Base-by-base conservation (phyloP, 2,113 vertebrate genomes). In the Lampris incognitus region DNA sequence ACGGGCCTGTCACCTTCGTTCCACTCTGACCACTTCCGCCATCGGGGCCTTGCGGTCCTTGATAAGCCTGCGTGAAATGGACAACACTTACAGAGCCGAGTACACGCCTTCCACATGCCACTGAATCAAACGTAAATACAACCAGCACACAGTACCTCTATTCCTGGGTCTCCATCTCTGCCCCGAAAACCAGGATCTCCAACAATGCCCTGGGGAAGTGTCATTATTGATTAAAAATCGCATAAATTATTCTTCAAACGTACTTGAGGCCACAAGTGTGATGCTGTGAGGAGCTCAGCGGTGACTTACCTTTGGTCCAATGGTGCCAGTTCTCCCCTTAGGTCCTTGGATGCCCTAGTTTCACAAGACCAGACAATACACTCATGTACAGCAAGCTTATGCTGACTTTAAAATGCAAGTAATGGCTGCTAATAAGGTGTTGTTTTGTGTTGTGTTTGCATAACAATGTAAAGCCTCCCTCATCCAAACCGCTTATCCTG, bases 181-280 rank as follows among this genome's bases (percentile, higher is more conserved):
- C 95, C 95, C 48, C 84, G 51, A 50, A 88, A 71, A 42, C 95
- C 95, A 1, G 92, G 93, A 86, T 96, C 94, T 72, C 95, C 94
- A 79, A 90, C 41, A 63, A 95, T 95, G 36, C 95, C 95, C 95
- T 95, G 59, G 4, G 0, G 62, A 86, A 65, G 79, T 1, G 38
- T 5, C 36, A 61, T 49, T 7, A 58, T 73, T 63, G 24, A 78
- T 37, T 41, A 54, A 44, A 64, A 49, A 51, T 58, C n/a, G 59
- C 37, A 64, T 11, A 40, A 2, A 13, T 48, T n/a, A 75, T 67
- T 70, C 6, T 11, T 10, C 2, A 41, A 72, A n/a, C 46, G 40
- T 62, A 62, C 65, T 1, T 49, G 10, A 67, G 44, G 5, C 2
- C 13, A 56, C 46, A 13, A 36, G 39, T 74, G 63, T 66, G 59